These are phyloP conservation scores for Drosophila paramelanica DNA, from an alignment of 2,888 invertebrate species.

Conservation along the genomic window DNA sequence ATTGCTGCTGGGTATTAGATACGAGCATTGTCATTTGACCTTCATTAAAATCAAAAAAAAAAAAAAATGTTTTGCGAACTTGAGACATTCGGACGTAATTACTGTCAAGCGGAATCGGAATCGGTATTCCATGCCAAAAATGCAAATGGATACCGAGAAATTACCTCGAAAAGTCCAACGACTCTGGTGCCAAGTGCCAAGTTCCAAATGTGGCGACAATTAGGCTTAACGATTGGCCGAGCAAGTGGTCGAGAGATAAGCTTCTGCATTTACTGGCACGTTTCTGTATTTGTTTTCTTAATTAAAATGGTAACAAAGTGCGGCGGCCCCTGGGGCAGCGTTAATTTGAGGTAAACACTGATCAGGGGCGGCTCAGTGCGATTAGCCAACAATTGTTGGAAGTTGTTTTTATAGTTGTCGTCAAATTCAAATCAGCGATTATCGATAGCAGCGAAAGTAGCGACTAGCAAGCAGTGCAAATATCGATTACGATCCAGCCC, in stretches of 20 bases:
- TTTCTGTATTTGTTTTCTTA: constrained; percentile 43
- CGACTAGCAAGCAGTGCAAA: not conserved
- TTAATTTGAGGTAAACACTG: constrained; percentile 13
- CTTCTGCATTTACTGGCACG: constrained; percentile 52
- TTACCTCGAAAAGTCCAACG: constrained; percentile 79
- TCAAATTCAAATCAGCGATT: constrained; percentile 3
- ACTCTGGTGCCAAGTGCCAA: constrained; percentile 58
- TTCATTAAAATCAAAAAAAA: constrained; percentile 64
- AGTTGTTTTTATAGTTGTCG: not conserved
- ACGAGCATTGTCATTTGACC: constrained; percentile 57
- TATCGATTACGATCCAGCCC: constrained; percentile 17
- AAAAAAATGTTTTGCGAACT: constrained; percentile 68
- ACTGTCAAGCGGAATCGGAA: constrained; percentile 68
- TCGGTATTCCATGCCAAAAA: constrained; percentile 52
- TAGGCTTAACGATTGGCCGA: constrained; percentile 63
- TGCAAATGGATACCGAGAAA: constrained; percentile 60
- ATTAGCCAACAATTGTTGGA: constrained; percentile 21
- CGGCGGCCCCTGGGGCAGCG: constrained; percentile 12
- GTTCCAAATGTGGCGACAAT: constrained; percentile 66
- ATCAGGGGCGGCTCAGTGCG: constrained; percentile 17
- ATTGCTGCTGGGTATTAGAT: constrained; percentile 47
- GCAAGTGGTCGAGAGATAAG: constrained; percentile 60
- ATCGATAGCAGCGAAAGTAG: constrained; percentile 19
- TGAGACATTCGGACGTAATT: constrained; percentile 71
- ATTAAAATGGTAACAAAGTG: constrained; percentile 50